Evolutionary conservation across 2,113 vertebrate species (phyloP).

Genomic region (Guaruba guarouba): DNA sequence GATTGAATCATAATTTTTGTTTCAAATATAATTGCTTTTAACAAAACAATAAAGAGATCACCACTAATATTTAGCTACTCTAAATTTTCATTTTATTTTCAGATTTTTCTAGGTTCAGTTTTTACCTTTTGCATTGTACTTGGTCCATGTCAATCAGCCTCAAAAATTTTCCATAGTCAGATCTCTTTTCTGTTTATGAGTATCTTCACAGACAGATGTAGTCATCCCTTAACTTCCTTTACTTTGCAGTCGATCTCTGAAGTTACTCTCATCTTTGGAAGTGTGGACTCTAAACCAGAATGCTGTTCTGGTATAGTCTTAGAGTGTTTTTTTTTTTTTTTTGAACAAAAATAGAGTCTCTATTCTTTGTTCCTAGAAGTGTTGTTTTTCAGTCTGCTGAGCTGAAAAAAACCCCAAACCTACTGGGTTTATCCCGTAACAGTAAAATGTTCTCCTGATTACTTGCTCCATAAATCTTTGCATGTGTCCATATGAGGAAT

Average conservation of each 20-base stretch:
- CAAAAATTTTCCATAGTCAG: background rate
- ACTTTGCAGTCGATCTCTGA: background rate
- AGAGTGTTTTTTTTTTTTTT: accelerated
- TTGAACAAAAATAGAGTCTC: background rate
- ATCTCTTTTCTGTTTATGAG: background rate
- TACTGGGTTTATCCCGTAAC: background rate
- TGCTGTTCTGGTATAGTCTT: background rate
- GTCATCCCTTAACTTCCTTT: background rate
- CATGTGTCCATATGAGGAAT: background rate
- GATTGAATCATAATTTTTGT: background rate
- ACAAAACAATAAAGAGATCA: background rate
- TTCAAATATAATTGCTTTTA: background rate
- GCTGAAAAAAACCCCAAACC: background rate
- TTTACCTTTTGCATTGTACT: background rate
- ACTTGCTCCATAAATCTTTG: background rate
- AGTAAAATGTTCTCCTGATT: background rate
- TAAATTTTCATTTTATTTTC: background rate
- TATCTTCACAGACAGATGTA: background rate
- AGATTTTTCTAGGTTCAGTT: background rate
- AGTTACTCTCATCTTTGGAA: background rate
- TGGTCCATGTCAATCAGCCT: background rate
- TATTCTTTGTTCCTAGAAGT: background rate
- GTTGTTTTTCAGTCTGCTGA: background rate
- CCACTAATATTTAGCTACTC: background rate
- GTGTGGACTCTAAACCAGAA: background rate